A percentile compares a stretch with the other conserved stretches of the same genome.
Evolutionary conservation across 2,113 vertebrate species (phyloP).

Genomic region (Electrona antarctica): DNA sequence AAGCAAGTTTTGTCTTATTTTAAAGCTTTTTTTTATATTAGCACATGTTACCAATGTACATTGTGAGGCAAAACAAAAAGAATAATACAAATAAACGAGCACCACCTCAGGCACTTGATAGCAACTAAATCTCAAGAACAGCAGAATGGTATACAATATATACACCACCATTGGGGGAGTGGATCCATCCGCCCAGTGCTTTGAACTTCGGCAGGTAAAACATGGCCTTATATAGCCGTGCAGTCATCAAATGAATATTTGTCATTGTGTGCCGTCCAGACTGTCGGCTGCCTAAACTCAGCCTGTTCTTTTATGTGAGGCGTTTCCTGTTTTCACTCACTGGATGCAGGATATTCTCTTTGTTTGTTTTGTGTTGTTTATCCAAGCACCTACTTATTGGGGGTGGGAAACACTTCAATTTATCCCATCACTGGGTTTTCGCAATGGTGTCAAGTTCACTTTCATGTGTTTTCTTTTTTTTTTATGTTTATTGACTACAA

Average conservation of each 20-base stretch:
- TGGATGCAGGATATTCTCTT: slow-evolving; percentile 70
- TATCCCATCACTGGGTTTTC: slow-evolving; percentile 27
- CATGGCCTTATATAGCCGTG: slow-evolving; percentile 79
- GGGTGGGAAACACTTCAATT: slow-evolving; percentile 60
- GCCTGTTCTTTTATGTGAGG: slow-evolving; percentile 81
- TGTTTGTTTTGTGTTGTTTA: slow-evolving; percentile 74
- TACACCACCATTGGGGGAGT: slow-evolving; percentile 79
- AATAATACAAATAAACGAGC: slow-evolving; percentile 85
- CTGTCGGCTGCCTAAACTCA: slow-evolving; percentile 81
- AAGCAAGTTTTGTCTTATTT: slow-evolving; percentile 87
- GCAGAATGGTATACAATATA: slow-evolving; percentile 92
- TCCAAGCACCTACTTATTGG: slow-evolving; percentile 80
- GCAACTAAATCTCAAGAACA: slow-evolving; percentile 99
- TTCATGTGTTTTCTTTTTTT: slow-evolving; percentile 1
- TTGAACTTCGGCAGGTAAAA: slow-evolving; percentile 84
- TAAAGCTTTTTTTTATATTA: slow-evolving; percentile 98
- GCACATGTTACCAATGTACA: slow-evolving; percentile 96
- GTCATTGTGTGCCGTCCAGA: slow-evolving; percentile 82
- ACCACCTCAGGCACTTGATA: slow-evolving; percentile 99
- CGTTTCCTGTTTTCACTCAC: slow-evolving; percentile 75
- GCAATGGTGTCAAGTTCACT: not conserved
- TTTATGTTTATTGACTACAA: slow-evolving; percentile 88
- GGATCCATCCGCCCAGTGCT: slow-evolving; percentile 86
- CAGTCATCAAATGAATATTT: slow-evolving; percentile 82
- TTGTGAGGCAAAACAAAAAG: slow-evolving; percentile 94